Percentiles rank a stretch among this genome's conserved stretches.
These are phyloP conservation scores for Lepidurus arcticus DNA, from an alignment of 1,140 invertebrate species.

Conservation along the genomic window DNA sequence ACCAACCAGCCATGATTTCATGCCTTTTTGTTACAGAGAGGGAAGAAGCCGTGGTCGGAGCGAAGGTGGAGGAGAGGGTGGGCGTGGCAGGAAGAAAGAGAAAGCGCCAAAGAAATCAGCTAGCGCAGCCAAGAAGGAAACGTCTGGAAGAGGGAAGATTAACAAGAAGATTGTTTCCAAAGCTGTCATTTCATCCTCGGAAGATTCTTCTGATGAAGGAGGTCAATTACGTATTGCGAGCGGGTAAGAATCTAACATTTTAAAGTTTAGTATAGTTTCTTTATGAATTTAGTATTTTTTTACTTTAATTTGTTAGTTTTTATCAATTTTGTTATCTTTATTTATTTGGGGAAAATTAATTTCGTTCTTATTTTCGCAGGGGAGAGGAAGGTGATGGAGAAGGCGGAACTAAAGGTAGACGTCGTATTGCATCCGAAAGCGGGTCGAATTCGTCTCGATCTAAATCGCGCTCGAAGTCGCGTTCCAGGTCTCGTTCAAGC, in stretches of 20 bases:
- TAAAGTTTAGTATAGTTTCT: slow-evolving; percentile 28
- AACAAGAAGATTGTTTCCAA: slow-evolving; percentile 85
- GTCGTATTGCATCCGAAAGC: slow-evolving; percentile 45
- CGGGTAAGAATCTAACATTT: slow-evolving; percentile 46
- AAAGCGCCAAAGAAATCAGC: slow-evolving; percentile 41
- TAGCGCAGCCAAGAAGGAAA: too few species aligned
- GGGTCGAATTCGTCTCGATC: slow-evolving; percentile 39
- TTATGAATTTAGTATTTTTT: background rate
- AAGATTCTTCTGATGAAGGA: slow-evolving; percentile 68
- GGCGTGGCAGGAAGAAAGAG: slow-evolving; percentile 44
- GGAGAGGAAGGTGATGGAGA: slow-evolving; percentile 46
- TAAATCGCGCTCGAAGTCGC: slow-evolving; percentile 37
- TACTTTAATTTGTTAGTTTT: background rate
- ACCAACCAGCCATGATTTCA: slow-evolving; percentile 28
- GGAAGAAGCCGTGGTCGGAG: slow-evolving; percentile 37
- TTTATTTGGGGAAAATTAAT: slow-evolving; percentile 29
- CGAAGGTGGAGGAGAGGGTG: slow-evolving; percentile 42
- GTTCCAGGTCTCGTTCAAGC: slow-evolving; percentile 37
- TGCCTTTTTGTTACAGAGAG: slow-evolving; percentile 41
- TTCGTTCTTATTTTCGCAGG: slow-evolving; percentile 38
- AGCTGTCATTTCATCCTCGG: slow-evolving; percentile 89
- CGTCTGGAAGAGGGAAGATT: slow-evolving; percentile 54
- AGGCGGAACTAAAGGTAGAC: slow-evolving; percentile 43
- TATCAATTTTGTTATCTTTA: background rate
- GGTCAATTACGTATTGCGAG: slow-evolving; percentile 55